phyloP scores from a whole-genome alignment of 1,140 invertebrate genomes.

The Lethocerus indicus region DNA sequence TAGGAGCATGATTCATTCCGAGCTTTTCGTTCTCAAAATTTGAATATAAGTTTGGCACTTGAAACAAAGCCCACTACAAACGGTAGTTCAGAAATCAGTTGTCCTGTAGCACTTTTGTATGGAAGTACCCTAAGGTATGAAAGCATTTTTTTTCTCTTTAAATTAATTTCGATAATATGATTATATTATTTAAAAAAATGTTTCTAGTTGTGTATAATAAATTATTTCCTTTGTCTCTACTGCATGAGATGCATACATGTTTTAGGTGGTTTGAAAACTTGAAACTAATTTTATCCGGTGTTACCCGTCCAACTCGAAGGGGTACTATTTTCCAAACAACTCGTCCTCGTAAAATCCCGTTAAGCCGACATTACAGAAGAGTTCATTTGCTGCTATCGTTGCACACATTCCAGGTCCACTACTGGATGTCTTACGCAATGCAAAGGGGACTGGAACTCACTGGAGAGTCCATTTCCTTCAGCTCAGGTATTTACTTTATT shows the following conservation, averaged over 20 bases:
- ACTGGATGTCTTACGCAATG: constrained; percentile 97
- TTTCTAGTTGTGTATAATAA: background rate
- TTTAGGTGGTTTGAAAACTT: constrained; percentile 84
- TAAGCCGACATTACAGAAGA: constrained; percentile 85
- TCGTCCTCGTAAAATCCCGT: constrained; percentile 66
- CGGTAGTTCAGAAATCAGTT: constrained; percentile 38
- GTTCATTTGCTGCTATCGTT: constrained; percentile 70
- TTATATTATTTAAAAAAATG: background rate
- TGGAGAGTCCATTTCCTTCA: constrained; percentile 69
- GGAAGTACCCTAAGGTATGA: constrained; percentile 61
- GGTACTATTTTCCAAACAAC: constrained; percentile 76
- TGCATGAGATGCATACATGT: too few species aligned
- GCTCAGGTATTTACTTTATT: constrained; percentile 35
- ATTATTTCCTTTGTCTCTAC: background rate
- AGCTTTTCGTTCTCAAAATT: constrained; percentile 85
- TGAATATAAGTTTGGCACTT: constrained; percentile 74
- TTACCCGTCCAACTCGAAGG: constrained; percentile 81
- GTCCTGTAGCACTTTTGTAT: constrained; percentile 68
- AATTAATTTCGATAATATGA: background rate
- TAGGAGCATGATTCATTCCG: constrained; percentile 69
- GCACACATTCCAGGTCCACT: constrained; percentile 83
- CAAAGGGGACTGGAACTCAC: constrained; percentile 84
- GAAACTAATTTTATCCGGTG: constrained; percentile 87
- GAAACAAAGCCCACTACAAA: constrained; percentile 59
- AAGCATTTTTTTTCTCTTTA: background rate